Evolutionary conservation across 2,888 invertebrate genomes (phyloP).

Genomic region (Drosophila sordidula): DNA sequence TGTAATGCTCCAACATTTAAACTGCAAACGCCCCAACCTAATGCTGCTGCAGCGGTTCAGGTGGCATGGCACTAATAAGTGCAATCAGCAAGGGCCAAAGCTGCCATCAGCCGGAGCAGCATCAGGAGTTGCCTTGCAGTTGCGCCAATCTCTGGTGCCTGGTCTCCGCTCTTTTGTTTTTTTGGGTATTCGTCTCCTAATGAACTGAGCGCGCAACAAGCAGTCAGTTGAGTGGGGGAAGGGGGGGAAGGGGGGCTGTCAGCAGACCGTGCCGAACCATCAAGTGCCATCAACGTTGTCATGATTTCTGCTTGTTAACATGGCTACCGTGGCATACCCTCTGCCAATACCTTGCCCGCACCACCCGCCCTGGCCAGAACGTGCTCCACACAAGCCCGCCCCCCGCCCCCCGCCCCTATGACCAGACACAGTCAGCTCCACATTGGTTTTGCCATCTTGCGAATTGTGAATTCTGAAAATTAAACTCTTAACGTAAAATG

Average conservation of each 20-base stretch:
- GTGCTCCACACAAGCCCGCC: neutral
- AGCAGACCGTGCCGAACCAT: conserved; percentile 47
- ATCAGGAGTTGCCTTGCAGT: conserved; percentile 13
- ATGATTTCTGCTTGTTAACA: conserved; percentile 81
- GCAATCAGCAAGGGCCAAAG: conserved; percentile 64
- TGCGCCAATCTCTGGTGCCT: conserved; percentile 20
- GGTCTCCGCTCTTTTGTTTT: conserved; percentile 22
- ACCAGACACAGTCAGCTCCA: conserved; percentile 16
- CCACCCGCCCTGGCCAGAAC: neutral
- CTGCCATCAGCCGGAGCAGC: conserved; percentile 26
- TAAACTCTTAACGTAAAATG: conserved; percentile 74
- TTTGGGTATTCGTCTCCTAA: conserved; percentile 71
- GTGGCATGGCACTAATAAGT: conserved; percentile 72
- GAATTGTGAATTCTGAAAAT: conserved; percentile 77
- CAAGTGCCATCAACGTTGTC: conserved; percentile 79
- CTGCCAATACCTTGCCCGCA: conserved; percentile 10
- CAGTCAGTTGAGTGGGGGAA: conserved; percentile 7
- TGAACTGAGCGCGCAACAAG: conserved; percentile 65
- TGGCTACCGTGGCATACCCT: conserved; percentile 63
- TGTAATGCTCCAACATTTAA: conserved; percentile 81
- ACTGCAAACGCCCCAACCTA: conserved; percentile 31
- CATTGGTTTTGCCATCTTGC: conserved; percentile 65
- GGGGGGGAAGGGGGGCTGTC: neutral
- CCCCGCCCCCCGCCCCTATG: too few relatives aligned
- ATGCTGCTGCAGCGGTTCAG: conserved; percentile 33